Base-by-base conservation (phyloP, 2,113 vertebrate species). In the Suncus etruscus region DNA sequence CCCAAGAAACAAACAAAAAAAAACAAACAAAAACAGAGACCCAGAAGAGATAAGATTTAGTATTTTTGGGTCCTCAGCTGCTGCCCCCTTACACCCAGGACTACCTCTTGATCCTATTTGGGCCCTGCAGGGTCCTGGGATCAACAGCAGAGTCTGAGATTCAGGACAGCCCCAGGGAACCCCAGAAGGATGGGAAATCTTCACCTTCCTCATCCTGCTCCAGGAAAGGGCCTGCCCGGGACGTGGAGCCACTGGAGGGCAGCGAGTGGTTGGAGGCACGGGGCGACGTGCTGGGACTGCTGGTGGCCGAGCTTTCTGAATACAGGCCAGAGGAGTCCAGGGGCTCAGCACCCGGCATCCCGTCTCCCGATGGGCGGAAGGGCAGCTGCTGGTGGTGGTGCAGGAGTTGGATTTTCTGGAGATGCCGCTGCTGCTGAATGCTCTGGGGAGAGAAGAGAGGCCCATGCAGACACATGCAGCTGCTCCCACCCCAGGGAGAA, bases 161-260 rank as follows among this genome's bases (percentile, higher is more conserved):
- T 25, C 18, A 11, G 18, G 54, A 58, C 54, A 58, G 54, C 54
- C 18, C 31, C 39, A 39, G 39, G 39, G 39, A 39, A 39, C 58
- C 58, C 58, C 18, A 61, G 18, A 16, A 39, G 39, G 39, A 39
- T 39, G 39, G 39, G 39, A 5, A 39, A 39, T 2, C 50, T 14
- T 96, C 96, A 99, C 98, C 99, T 96, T 97, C 97, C 0, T 99
- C 99, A 2, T 99, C 99, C 1, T 98, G 99, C 95, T 99, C 99
- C 10, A 97, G 97, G 93, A 96, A 97, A 75, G 97, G 96, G 3
- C 98, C 97, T 6, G 97, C 87, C 54, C 98, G 99, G 1, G 98
- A 98, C 12, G 97, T 94, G 14, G 99, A 99, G 88, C 98, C 16
- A 77, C 97, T 98, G 81, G 99, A 99, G 91, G 98, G 98, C 0